Conservation (phyloP, 2,797 vertebrate genomes). For the Chrosomus eos region DNA sequence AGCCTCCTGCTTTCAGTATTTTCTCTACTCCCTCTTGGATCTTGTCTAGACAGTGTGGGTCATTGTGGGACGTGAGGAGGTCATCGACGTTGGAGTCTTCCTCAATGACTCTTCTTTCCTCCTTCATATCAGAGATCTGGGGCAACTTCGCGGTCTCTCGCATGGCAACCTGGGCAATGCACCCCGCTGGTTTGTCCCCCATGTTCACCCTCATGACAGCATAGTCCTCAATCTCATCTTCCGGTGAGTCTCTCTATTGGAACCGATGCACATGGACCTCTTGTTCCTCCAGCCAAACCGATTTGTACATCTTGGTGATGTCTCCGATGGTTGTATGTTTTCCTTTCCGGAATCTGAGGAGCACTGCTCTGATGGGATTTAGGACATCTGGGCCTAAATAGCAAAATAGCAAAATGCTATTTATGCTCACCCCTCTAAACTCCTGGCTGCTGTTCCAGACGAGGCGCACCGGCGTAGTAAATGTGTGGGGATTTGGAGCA, state of each 20-base stretch:
- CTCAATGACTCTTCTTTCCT: too few species aligned
- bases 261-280: slow-evolving; percentile 48
- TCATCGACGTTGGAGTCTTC: too few species aligned
- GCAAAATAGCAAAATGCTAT: too few species aligned
- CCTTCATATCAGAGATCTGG: too few species aligned
- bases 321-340: slow-evolving; percentile 45
- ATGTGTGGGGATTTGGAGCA: slow-evolving; percentile 31
- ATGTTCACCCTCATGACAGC: slow-evolving; percentile 42
- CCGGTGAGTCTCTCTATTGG: slow-evolving; percentile 39
- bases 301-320: slow-evolving; percentile 57
- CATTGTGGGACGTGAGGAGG: too few species aligned
- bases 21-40: slow-evolving; percentile 12
- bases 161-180: slow-evolving; percentile 16
- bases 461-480: slow-evolving; percentile 17
- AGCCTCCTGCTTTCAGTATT: slow-evolving; percentile 38
- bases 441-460: too few species aligned
- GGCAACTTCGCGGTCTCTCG: neutral
- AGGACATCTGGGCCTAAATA: too few species aligned
- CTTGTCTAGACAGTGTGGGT: too few species aligned
- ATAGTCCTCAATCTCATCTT: slow-evolving; percentile 43
- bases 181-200: too few species aligned
- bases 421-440: too few species aligned
- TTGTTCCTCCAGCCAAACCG: too few species aligned
- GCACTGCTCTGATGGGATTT: slow-evolving; percentile 44
- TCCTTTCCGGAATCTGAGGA: slow-evolving; percentile 42